phyloP scores from a whole-genome alignment of 2,797 vertebrate genomes.

The Gorsachius magnificus region DNA sequence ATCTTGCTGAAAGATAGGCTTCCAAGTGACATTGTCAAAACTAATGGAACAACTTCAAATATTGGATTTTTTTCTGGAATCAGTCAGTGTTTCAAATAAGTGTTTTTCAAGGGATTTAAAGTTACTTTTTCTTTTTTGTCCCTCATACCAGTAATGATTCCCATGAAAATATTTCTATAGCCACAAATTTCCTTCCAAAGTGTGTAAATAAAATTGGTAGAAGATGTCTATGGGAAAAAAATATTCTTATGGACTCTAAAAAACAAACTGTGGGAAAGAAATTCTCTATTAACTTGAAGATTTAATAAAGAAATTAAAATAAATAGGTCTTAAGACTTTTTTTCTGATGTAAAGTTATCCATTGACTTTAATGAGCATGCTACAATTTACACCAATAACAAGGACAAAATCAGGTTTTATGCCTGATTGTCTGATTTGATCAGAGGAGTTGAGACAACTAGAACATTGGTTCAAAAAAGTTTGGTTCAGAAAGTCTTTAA shows the following conservation, averaged over 20 bases:
- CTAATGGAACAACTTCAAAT: slow-evolving; percentile 34
- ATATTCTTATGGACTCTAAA: neutral
- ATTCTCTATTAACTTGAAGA: neutral
- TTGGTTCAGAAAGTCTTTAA: neutral
- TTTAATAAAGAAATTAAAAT: neutral
- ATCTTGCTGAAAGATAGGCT: slow-evolving; percentile 46
- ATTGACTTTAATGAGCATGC: neutral
- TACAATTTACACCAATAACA: neutral
- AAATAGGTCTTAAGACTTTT: neutral
- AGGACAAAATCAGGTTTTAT: neutral
- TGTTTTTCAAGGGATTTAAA: slow-evolving; percentile 24
- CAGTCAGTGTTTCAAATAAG: slow-evolving; percentile 14
- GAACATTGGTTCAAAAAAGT: neutral
- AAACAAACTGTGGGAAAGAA: neutral
- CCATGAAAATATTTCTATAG: neutral
- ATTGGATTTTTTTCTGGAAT: slow-evolving; percentile 24
- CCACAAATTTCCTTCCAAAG: neutral
- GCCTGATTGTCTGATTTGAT: neutral
- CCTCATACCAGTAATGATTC: neutral
- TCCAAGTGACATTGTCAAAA: slow-evolving; percentile 46
- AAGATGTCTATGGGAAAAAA: neutral
- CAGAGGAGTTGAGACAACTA: neutral
- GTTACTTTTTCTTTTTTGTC: neutral
- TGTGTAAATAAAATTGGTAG: neutral
- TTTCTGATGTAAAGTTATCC: neutral